Base-by-base conservation (phyloP, 2,113 vertebrate species). In the Emydocephalus ijimae region DNA sequence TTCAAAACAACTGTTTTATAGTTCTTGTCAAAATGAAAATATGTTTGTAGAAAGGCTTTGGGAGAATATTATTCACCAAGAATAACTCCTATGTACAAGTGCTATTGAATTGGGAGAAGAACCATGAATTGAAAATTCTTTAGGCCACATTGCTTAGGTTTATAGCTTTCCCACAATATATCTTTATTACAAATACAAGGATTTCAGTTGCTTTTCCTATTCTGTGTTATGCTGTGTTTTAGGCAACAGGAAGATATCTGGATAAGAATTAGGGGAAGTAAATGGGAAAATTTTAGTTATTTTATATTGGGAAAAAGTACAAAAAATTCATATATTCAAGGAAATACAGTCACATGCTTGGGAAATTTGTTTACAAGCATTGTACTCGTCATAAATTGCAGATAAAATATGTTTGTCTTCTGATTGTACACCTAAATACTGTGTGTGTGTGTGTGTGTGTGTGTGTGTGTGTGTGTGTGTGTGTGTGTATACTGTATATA, bases 1-100 rank as follows among this genome's bases (percentile, higher is more conserved):
- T 93, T 56, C 48, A 45, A 87, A 48, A 64, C 29, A 90, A n/a
- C 52, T 90, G 64, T 87, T 87, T 90, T 87, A 93, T 90, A 48
- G 89, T 93, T 86, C 89, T 85, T 93, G 74, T 86, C 92, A 90
- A 87, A 69, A 90, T 50, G 29, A 93, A 93, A 90, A 87, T 39
- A 54, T 21, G 24, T 64, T 93, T 61, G 14, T 48, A 90, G 29
- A 43, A 34, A 92, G 6, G 43, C 29, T 52, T 26, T 90, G 56
- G 5, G 52, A 43, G 89, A 64, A 18, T 34, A 54, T 90, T 87
- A 64, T 87, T 87, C 45, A 64, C 56, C 48, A 87, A 3, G 56
- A 90, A 90, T 9, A 34, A 6, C 48, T 54, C 43, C 21, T 64
- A 1, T 29, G n/a, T 10, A 34, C 69, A 54, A 86, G 29, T 23